phyloP scores from a whole-genome alignment of 37 sponge, comb jelly and placozoan genomes.

The Theonella swinhoei region DNA sequence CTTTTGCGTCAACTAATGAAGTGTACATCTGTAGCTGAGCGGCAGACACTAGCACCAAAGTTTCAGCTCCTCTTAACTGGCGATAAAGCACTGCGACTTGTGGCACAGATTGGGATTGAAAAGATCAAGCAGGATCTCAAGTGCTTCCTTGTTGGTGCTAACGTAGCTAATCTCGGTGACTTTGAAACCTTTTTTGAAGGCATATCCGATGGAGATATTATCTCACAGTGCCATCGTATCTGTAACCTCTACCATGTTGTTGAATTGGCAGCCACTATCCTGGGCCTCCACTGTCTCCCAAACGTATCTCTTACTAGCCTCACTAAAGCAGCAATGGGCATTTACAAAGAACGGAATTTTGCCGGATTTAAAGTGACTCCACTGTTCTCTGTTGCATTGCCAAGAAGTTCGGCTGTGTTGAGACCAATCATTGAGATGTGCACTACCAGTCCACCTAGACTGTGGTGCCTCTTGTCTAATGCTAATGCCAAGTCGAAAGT shows the following conservation, averaged over 20 bases:
- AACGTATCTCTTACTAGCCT: constrained; percentile 10
- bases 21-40: constrained; percentile 1
- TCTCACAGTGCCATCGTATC: constrained; percentile 29
- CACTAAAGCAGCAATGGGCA: constrained; percentile 29
- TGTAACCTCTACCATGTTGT: constrained; percentile 50
- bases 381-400: constrained; percentile 39
- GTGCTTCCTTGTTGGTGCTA: constrained; percentile 26
- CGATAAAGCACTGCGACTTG: constrained; percentile 17
- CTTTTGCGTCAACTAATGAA: constrained; percentile 51
- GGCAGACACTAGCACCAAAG: constrained; percentile 29
- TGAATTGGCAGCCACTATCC: constrained; percentile 22
- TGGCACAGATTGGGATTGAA: constrained; percentile 64
- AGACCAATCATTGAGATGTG: not conserved
- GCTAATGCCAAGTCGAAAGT: too few relatives aligned
- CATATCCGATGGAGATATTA: not conserved
- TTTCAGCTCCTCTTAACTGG: constrained; percentile 35
- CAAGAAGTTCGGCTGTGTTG: not conserved
- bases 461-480: too few relatives aligned
- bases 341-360: constrained; percentile 12
- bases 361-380: constrained; percentile 48
- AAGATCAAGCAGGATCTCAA: constrained; percentile 50
- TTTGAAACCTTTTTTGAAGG: too few relatives aligned
- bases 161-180: constrained; percentile 10
- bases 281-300: constrained; percentile 38
- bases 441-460: not conserved